Evolutionary conservation across 1,140 invertebrate species (phyloP).

Genomic region (Popillia japonica): DNA sequence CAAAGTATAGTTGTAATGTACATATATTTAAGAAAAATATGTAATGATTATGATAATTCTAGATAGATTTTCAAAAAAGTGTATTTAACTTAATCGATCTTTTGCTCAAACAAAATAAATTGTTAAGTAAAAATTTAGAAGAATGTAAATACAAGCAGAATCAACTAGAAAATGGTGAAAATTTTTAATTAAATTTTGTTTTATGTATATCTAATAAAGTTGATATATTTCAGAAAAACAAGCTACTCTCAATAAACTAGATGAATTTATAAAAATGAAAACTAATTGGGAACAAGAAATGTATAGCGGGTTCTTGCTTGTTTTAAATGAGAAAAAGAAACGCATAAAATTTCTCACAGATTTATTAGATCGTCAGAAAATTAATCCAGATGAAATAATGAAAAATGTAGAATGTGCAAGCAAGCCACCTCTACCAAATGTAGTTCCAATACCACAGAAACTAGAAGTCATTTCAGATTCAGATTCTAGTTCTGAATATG

Average conservation of each 20-base stretch:
- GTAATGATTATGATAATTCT: not conserved
- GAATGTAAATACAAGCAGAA: not conserved
- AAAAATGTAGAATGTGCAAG: not conserved
- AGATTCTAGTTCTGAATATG: constrained; percentile 23
- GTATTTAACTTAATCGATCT: not conserved
- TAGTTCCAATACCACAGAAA: not conserved
- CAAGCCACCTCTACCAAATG: not conserved
- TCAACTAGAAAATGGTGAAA: not conserved
- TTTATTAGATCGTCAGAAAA: constrained; percentile 27
- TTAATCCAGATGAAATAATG: not conserved
- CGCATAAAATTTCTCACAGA: constrained; percentile 34
- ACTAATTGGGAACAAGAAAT: constrained; percentile 36
- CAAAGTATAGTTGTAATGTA: too few relatives aligned
- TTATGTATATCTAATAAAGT: not conserved
- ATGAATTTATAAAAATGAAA: constrained; percentile 27
- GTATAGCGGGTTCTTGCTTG: constrained; percentile 38
- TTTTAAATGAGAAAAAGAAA: constrained; percentile 42
- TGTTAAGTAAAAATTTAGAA: not conserved
- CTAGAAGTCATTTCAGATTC: constrained; percentile 22
- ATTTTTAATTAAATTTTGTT: not conserved
- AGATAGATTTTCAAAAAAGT: constrained; percentile 36
- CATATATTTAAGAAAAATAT: too few relatives aligned
- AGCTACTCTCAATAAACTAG: constrained; percentile 18
- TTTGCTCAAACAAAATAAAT: not conserved
- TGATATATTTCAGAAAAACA: constrained; percentile 31